These are phyloP conservation scores for Cercocebus atys DNA, from an alignment of 2,113 vertebrate genomes.

Conservation along the genomic window DNA sequence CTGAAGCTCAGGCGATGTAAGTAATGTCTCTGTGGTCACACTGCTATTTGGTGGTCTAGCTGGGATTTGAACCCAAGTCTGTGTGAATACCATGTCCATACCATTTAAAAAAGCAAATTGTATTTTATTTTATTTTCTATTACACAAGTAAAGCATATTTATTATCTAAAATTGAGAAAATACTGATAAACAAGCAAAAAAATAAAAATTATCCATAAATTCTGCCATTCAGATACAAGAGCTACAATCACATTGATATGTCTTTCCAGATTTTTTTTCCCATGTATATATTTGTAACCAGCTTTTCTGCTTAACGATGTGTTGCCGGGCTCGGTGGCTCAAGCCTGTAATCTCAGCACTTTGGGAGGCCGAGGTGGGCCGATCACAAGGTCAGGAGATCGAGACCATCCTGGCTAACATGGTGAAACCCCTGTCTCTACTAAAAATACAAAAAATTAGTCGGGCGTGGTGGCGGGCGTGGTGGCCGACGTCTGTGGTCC, in stretches of 20 bases:
- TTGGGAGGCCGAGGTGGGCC: too few species aligned
- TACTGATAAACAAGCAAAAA: not conserved
- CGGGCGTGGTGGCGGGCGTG: fast-evolving
- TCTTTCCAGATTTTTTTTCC: not conserved
- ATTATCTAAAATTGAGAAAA: not conserved
- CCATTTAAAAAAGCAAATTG: not conserved
- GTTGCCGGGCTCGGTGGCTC: too few species aligned
- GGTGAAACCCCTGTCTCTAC: too few species aligned
- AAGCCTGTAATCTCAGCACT: too few species aligned
- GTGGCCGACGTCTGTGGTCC: too few species aligned
- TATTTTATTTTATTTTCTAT: slow-evolving; percentile 8
- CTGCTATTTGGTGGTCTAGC: not conserved
- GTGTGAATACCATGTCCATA: not conserved
- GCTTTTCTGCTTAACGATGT: not conserved
- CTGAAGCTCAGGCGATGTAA: not conserved
- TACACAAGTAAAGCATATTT: not conserved
- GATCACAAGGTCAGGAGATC: too few species aligned
- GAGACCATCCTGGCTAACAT: too few species aligned
- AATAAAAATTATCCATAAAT: not conserved
- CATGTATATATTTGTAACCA: not conserved
- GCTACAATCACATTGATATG: not conserved
- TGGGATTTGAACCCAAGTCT: not conserved
- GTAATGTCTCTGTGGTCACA: not conserved
- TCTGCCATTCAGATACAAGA: not conserved
- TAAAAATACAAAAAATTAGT: too few species aligned